Percentiles rank a stretch among this genome's conserved stretches.
Evolutionary conservation across 2,888 invertebrate species (phyloP).

Genomic region (Dexiosoma caninum): DNA sequence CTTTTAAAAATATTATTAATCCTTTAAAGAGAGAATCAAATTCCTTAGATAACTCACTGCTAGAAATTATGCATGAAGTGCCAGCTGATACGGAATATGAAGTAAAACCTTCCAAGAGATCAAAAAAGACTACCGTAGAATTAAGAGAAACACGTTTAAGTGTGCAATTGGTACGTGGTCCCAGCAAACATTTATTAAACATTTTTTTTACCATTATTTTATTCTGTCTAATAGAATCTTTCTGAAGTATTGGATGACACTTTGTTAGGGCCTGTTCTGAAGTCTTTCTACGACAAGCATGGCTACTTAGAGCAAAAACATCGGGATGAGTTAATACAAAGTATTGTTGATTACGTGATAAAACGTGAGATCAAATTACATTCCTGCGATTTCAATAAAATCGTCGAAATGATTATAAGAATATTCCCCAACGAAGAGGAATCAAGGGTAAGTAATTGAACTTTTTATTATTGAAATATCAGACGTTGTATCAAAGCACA

Average conservation of each 20-base stretch:
- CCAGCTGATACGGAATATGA: slow-evolving; percentile 25
- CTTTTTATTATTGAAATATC: no score
- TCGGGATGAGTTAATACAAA: slow-evolving; percentile 63
- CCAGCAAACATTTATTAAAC: background rate
- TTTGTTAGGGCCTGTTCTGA: slow-evolving; percentile 55
- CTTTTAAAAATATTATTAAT: slow-evolving; percentile 25
- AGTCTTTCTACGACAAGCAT: slow-evolving; percentile 57
- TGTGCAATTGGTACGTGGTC: slow-evolving; percentile 32
- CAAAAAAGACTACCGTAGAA: slow-evolving; percentile 35
- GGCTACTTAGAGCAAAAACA: slow-evolving; percentile 61
- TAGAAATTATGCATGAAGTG: slow-evolving; percentile 33
- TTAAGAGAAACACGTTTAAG: slow-evolving; percentile 47
- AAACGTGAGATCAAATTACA: slow-evolving; percentile 57
- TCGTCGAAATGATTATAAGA: slow-evolving; percentile 58
- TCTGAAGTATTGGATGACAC: slow-evolving; percentile 50
- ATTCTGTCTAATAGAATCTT: slow-evolving; percentile 46
- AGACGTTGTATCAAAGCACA: no score
- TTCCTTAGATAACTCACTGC: slow-evolving; percentile 15
- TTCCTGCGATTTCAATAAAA: slow-evolving; percentile 57
- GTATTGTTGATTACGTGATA: slow-evolving; percentile 60
- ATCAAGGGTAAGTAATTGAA: slow-evolving; percentile 60
- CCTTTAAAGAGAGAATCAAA: slow-evolving; percentile 22
- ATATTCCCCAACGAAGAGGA: slow-evolving; percentile 64
- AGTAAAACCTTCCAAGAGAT: slow-evolving; percentile 3
- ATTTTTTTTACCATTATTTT: no score